Evolutionary conservation across 2,888 invertebrate genomes (phyloP), one percentile per base, ranked within the genome.

Genomic region (Sminthurinus aureus): DNA sequence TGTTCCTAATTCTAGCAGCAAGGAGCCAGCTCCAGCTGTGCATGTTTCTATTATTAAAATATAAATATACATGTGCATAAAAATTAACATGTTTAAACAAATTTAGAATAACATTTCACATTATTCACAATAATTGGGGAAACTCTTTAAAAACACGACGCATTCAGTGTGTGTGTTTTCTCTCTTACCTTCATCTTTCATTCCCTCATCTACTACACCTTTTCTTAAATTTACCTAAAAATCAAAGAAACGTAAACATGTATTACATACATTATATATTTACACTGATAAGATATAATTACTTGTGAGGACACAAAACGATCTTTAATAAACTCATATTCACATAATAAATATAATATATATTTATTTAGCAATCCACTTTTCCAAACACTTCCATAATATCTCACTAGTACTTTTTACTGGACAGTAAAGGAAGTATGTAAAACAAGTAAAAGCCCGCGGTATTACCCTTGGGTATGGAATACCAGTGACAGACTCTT

Each of bases 1-100:
- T 52, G 93, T 89, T 69, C 93, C 93, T 89, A 93, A 93, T 89
- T 93, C 93, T 22, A 94, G 89, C 13, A 93, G 89, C 71, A 94
- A 90, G 12, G 93, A 92, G 0, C 93, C 93, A 50, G 93, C 93
- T 69, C 93, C 93, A 24, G 93, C 92, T 13, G 93, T 93, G 88
- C 93, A 93, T 0, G 93, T 93, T 87, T 93, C 92, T 81, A 92
- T n/a, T n/a, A n/a, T n/a, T n/a, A n/a, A n/a, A n/a, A n/a, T n/a
- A n/a, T n/a, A n/a, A n/a, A n/a, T n/a, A n/a, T n/a, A n/a, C n/a
- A n/a, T n/a, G n/a, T n/a, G n/a, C n/a, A n/a, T n/a, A n/a, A n/a
- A n/a, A n/a, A n/a, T n/a, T n/a, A n/a, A n/a, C n/a, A n/a, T n/a
- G n/a, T n/a, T n/a, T n/a, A n/a, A n/a, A n/a, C n/a, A n/a, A n/a